Evolutionary conservation across 2,888 invertebrate species (phyloP).

Genomic region (Drosophila quinaria): DNA sequence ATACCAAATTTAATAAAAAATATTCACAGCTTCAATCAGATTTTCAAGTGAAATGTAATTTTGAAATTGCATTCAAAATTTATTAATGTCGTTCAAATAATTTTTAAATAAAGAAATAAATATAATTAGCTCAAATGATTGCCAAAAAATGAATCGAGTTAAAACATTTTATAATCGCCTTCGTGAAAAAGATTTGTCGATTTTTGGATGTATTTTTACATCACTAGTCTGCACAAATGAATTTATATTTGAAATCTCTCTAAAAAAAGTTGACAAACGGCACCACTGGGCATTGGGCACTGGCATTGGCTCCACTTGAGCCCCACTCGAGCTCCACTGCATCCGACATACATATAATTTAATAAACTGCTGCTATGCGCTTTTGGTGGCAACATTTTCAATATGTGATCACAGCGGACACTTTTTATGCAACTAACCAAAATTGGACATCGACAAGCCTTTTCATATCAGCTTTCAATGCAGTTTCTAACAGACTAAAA

Average conservation of each 20-base stretch:
- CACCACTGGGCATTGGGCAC: slow-evolving; percentile 20
- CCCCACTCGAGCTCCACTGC: slow-evolving; percentile 16
- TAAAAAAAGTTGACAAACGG: slow-evolving; percentile 39
- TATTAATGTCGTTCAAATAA: no score
- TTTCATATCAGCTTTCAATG: slow-evolving; percentile 50
- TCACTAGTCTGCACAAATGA: slow-evolving; percentile 19
- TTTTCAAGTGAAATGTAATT: no score
- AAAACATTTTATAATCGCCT: no score
- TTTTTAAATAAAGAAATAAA: no score
- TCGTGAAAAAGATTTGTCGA: no score
- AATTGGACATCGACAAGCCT: slow-evolving; percentile 19
- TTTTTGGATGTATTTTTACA: no score
- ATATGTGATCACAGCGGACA: slow-evolving; percentile 23
- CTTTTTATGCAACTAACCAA: slow-evolving; percentile 38
- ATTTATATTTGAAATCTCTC: slow-evolving; percentile 32
- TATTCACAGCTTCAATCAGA: no score
- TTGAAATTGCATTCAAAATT: no score
- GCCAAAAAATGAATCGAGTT: no score
- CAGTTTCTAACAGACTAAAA: slow-evolving; percentile 13
- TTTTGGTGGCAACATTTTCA: slow-evolving; percentile 37
- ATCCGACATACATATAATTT: slow-evolving; percentile 40
- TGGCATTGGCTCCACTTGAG: slow-evolving; percentile 5
- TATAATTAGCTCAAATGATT: no score
- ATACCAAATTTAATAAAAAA: no score
- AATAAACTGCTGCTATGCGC: slow-evolving; percentile 55